phyloP scores from a whole-genome alignment of 2,797 vertebrate genomes.

The Sebastes diaconus region DNA sequence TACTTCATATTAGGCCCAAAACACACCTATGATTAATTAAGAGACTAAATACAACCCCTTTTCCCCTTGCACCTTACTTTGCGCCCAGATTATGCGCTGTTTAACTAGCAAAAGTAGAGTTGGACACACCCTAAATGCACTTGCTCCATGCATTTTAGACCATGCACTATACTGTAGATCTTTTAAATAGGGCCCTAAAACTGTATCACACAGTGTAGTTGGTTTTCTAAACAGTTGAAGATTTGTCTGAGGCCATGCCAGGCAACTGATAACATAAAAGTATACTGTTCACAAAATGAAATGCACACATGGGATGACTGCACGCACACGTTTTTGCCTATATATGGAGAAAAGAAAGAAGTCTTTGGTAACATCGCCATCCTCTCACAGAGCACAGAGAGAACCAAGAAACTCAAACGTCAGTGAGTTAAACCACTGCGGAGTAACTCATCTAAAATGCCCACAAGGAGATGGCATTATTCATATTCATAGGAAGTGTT shows the following conservation, averaged over 20 bases:
- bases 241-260: neutral
- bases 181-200: neutral
- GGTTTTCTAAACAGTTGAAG: neutral
- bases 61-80: no score
- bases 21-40: no score
- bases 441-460: constrained; percentile 79
- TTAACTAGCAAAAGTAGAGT: no score
- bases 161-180: no score
- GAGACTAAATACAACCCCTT: no score
- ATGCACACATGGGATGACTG: neutral
- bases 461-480: constrained; percentile 74
- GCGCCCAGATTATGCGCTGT: rapidly evolving
- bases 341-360: constrained; percentile 26
- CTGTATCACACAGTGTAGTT: neutral
- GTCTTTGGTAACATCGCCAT: constrained; percentile 41
- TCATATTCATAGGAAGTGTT: constrained; percentile 81
- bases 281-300: neutral
- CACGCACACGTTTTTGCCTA: neutral
- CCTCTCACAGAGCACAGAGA: constrained; percentile 40
- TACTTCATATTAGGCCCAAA: no score
- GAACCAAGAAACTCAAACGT: constrained; percentile 65
- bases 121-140: no score
- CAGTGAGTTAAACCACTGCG: constrained; percentile 68
- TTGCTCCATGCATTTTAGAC: no score
- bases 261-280: neutral